phyloP scores from a whole-genome alignment of 2,113 vertebrate genomes.

The Tringa solitaria region DNA sequence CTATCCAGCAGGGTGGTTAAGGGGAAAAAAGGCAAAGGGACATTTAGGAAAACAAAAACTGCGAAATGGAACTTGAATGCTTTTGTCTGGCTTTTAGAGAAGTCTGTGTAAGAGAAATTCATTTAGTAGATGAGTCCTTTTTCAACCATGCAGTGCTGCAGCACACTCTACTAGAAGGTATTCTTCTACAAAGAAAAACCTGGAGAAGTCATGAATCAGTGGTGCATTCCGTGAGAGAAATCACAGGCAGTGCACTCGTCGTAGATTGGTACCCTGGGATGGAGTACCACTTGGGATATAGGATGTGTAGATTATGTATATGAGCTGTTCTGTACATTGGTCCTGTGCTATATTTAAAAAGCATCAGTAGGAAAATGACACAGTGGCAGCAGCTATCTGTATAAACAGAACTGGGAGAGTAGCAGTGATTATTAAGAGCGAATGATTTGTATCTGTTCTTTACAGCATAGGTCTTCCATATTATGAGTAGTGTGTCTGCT shows the following conservation, averaged over 20 bases:
- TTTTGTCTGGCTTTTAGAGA: not conserved
- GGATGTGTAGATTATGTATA: not conserved
- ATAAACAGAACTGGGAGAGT: not conserved
- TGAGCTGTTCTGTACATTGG: not conserved
- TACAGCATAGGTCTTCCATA: not conserved
- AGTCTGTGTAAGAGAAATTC: not conserved
- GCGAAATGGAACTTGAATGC: not conserved
- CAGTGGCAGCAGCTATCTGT: not conserved
- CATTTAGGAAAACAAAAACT: slow-evolving; percentile 23
- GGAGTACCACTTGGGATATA: not conserved
- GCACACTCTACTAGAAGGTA: not conserved
- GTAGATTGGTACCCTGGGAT: not conserved
- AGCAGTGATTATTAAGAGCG: not conserved
- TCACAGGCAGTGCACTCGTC: not conserved
- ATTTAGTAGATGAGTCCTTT: not conserved
- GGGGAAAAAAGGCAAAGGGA: not conserved
- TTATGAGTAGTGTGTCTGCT: not conserved
- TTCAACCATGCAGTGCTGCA: not conserved
- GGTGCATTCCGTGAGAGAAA: not conserved
- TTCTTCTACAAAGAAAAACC: not conserved
- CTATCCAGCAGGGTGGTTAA: not conserved
- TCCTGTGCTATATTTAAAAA: not conserved
- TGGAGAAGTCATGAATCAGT: not conserved
- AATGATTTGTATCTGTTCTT: not conserved
- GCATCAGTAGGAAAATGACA: not conserved